A percentile compares a stretch with the other conserved stretches of the same genome.
These are phyloP conservation scores for Loris lydekkerianus DNA, from an alignment of 2,797 vertebrate genomes.

Conservation along the genomic window DNA sequence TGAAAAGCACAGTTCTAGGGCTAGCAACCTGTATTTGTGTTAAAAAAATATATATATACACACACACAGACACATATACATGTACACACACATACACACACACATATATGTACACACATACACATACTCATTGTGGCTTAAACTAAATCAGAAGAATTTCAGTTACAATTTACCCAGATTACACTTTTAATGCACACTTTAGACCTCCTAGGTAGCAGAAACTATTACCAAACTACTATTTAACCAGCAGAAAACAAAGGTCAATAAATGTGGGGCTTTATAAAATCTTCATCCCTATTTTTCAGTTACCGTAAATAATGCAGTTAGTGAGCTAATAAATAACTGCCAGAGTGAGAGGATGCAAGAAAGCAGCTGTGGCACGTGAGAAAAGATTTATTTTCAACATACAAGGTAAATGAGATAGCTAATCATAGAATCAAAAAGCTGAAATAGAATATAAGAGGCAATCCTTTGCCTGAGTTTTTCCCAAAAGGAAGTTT, in stretches of 20 bases:
- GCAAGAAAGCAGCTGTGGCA: neutral
- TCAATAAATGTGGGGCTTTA: neutral
- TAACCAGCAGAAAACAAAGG: neutral
- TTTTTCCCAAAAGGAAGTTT: neutral
- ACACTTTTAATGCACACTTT: neutral
- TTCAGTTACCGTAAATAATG: constrained; percentile 28
- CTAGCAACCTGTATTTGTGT: neutral
- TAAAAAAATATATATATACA: no score
- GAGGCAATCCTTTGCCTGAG: neutral
- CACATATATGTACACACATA: no score
- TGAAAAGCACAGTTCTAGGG: neutral
- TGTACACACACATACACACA: no score
- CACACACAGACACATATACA: no score
- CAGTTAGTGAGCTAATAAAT: constrained; percentile 7
- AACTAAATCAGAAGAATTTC: neutral
- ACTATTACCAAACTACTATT: constrained; percentile 7
- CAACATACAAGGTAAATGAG: constrained; percentile 4
- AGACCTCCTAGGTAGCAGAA: neutral
- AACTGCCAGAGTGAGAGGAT: neutral
- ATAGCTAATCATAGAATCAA: neutral
- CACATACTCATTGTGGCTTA: neutral
- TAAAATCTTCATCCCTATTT: neutral
- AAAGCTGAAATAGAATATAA: neutral
- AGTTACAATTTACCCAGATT: neutral
- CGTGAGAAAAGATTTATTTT: constrained; percentile 30